These are phyloP conservation scores for Callyntrura sp. DNA, from an alignment of 2,888 invertebrate genomes.

Conservation along the genomic window DNA sequence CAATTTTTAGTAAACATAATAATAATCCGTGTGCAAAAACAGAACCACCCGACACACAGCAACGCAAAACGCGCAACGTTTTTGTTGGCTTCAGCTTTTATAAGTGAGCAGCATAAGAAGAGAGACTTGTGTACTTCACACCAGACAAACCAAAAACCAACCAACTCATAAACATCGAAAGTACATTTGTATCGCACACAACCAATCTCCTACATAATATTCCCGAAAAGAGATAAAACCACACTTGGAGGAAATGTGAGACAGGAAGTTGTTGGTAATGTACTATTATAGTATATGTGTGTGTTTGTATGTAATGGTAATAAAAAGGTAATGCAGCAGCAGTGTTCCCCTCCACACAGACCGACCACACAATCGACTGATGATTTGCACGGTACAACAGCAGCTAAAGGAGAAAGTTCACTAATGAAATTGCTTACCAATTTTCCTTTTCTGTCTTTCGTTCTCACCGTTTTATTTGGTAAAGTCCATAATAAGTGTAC, in stretches of 20 bases:
- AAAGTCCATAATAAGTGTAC: conserved; percentile 48
- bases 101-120: neutral
- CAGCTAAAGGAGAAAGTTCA: conserved; percentile 64
- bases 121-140: conserved; percentile 42
- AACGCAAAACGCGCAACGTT: neutral
- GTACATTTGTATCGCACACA: conserved; percentile 43
- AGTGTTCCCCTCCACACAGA: conserved; percentile 67
- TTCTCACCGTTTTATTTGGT: conserved; percentile 52
- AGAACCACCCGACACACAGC: conserved; percentile 16
- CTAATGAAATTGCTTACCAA: conserved; percentile 74
- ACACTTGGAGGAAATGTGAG: conserved; percentile 75
- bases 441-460: conserved; percentile 57
- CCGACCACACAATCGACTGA: conserved; percentile 56
- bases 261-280: conserved; percentile 76
- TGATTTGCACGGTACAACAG: conserved; percentile 26
- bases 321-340: conserved; percentile 69
- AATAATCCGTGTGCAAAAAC: neutral
- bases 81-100: neutral
- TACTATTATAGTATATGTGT: conserved; percentile 36
- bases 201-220: conserved; percentile 28
- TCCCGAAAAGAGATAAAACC: conserved; percentile 62
- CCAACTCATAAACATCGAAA: conserved; percentile 56
- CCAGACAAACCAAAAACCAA: conserved; percentile 45
- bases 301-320: conserved; percentile 61
- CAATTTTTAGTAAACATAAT: conserved; percentile 51